Evolutionary conservation across 2,888 invertebrate species (phyloP), one percentile per base, ranked within the genome.

Genomic region (Trachelus stipa): DNA sequence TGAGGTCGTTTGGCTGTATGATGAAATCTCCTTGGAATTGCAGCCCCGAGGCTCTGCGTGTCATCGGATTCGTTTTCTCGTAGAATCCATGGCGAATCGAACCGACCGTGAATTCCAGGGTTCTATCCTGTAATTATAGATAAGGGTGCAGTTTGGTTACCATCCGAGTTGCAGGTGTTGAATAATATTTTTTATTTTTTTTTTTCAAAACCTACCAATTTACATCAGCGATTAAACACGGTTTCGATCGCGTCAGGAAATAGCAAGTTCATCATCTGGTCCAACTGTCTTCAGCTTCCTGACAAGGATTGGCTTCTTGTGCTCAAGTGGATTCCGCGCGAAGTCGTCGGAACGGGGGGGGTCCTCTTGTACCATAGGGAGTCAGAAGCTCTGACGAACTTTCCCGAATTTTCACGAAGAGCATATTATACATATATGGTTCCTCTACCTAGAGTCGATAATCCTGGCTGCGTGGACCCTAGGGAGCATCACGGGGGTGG

Each of bases 21-120:
- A 56, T 56, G 40, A 56, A 56, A 71, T 33, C 71, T 71, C 71
- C 15, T 71, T 33, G 71, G 71, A 71, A 34, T 75, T 76, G 78
- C 81, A 78, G 86, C 90, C 87, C 80, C 40, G 40, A 56, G 81
- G 80, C 87, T 88, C 88, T 82, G 85, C 88, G 88, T 89, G 90
- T 90, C 90, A 90, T 90, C 89, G 86, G 85, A 56, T 87, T 87
- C 83, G 85, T 84, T 89, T 84, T 85, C 71, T 56, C 40, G 23
- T 15, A 23, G 23, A 56, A 56, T 56, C 71, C 71, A 71, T 71
- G 9, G 31, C 71, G 71, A 56, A 56, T 56, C 15, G 40, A 56
- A 56, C 40, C 9, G 1, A 56, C 40, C 40, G 15, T 6, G 23
- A 56, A 56, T 56, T 56, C 40, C 40, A 56, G 40, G 15, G 40